Conservation (phyloP, 2,888 invertebrate species). For the Amiota mariae region DNA sequence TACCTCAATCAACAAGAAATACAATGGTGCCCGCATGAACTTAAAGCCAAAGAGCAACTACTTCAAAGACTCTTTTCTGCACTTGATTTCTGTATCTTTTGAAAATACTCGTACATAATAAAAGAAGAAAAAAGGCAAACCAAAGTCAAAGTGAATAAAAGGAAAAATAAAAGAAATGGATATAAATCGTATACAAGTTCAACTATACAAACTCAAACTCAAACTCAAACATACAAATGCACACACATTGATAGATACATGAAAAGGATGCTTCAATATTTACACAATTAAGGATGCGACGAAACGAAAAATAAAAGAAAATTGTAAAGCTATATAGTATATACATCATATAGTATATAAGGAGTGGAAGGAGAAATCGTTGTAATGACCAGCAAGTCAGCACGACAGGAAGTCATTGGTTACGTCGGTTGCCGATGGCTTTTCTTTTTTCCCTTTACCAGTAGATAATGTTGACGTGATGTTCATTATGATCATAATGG, state of each 20-base stretch:
- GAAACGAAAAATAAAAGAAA: slow-evolving; percentile 24
- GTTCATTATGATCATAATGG: background rate
- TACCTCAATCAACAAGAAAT: slow-evolving; percentile 17
- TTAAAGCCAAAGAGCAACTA: background rate
- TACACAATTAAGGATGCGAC: slow-evolving; percentile 57
- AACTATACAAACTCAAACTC: slow-evolving; percentile 16
- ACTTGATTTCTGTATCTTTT: slow-evolving; percentile 8
- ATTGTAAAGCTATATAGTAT: slow-evolving; percentile 6
- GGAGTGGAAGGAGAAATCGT: slow-evolving; percentile 23
- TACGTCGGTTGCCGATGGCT: background rate
- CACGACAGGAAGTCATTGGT: slow-evolving; percentile 26
- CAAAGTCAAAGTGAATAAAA: slow-evolving; percentile 40
- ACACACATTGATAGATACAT: slow-evolving; percentile 27
- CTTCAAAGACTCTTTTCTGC: slow-evolving; percentile 10
- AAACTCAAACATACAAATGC: slow-evolving; percentile 37
- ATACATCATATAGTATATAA: background rate
- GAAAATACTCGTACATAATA: background rate
- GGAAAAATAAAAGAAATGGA: slow-evolving; percentile 7
- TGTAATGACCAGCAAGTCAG: slow-evolving; percentile 53
- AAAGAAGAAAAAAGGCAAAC: slow-evolving; percentile 8
- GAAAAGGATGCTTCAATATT: slow-evolving; percentile 48
- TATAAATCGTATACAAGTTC: slow-evolving; percentile 34
- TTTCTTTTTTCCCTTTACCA: background rate
- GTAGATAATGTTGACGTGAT: no score
- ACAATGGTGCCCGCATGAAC: slow-evolving; percentile 6